A percentile compares a stretch with the other conserved stretches of the same genome.
phyloP scores from a whole-genome alignment of 2,797 vertebrate species.

The Buphagus erythrorhynchus region DNA sequence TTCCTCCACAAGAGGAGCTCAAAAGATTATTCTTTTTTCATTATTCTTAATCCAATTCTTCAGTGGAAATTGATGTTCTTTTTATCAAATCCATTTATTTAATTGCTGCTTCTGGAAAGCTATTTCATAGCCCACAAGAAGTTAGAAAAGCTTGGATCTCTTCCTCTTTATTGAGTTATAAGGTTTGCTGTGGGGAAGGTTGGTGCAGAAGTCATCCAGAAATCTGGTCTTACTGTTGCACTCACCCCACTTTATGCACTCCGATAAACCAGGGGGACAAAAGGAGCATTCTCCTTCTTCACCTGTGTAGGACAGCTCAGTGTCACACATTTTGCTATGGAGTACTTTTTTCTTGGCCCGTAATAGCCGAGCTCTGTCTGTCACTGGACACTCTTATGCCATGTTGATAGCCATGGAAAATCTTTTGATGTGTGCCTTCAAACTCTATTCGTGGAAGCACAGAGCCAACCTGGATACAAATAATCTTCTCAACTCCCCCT shows the following conservation, averaged over 20 bases:
- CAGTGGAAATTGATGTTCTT: not conserved
- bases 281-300: not conserved
- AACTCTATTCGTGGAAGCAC: not conserved
- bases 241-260: fast-evolving
- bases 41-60: constrained; percentile 35
- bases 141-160: not conserved
- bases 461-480: not conserved
- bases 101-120: not conserved
- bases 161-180: not conserved
- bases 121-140: not conserved
- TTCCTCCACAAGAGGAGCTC: not conserved
- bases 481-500: not conserved
- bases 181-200: not conserved
- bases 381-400: not conserved
- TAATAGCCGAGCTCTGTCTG: not conserved
- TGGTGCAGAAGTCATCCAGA: not conserved
- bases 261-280: not conserved
- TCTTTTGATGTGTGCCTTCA: not conserved
- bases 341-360: not conserved
- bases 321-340: fast-evolving
- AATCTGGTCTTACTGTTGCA: not conserved
- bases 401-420: not conserved
- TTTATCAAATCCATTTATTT: constrained; percentile 1
- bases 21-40: not conserved
- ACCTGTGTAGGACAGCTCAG: not conserved